Base-by-base conservation (phyloP, 64 coral and sea anemone genomes). In the Stichodactyla helianthus region DNA sequence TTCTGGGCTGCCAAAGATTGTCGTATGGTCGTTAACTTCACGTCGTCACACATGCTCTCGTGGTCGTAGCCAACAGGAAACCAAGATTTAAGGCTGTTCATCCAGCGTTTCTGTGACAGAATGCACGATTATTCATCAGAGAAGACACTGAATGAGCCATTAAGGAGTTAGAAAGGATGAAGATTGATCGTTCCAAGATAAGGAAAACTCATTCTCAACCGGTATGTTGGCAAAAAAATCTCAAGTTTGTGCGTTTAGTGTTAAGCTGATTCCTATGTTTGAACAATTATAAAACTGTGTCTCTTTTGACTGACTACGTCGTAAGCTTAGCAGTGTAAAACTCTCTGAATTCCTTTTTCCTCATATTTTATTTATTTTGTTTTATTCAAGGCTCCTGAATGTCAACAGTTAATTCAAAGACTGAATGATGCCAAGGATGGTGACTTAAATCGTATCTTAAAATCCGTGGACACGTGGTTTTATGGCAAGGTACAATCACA, bases 111-210 rank as follows among this genome's bases (percentile, higher is more conserved):
- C 31, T 17, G 17, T 87, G 77, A 63, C 59, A 61, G 55, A 88
- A 74, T 77, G 35, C 54, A 82, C 54, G 19, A 84, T 85, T 83
- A 82, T 83, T 80, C 52, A 79, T 80, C 87, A 22, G 82, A 15
- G 76, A 81, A 79, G 64, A 93, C 50, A 83, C 68, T 54, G 54
- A 11, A 18, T 88, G 53, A 31, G 54, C 55, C 56, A 89, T 61
- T 67, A 50, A 79, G 17, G 28, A 74, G 59, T 58, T 62, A 15
- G 50, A 14, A 8, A 95, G 82, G 81, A 99, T 99, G 97, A 99
- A 99, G 82, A 95, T 99, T 90, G 97, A 99, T 82, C 83, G 93
- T 59, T 95, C 90, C 89, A 99, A 99, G 91, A 82, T 99, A 58
- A 87, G 97, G 62, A 99, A 99, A 85, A 92, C 83, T 54, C 97